These are phyloP conservation scores for Heliocidaris erythrogramma DNA, from an alignment of 35 echinoderm and acorn worm genomes.

Conservation along the genomic window DNA sequence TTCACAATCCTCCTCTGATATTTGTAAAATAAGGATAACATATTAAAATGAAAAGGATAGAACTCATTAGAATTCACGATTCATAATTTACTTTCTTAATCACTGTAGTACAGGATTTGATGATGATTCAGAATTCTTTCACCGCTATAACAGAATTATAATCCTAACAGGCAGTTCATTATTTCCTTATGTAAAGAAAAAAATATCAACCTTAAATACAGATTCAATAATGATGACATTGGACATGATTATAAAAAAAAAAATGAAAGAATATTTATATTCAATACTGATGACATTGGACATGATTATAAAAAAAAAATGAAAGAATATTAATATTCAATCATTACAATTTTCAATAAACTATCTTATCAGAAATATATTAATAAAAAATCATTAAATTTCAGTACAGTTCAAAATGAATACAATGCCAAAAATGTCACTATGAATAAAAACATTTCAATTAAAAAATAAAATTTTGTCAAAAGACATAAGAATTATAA, in stretches of 20 bases:
- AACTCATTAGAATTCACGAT: too few species aligned
- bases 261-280: background rate
- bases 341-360: background rate
- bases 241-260: background rate
- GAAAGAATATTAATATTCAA: background rate
- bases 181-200: background rate
- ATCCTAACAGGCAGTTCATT: background rate
- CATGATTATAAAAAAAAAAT: conserved; percentile 5
- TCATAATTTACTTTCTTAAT: background rate
- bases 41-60: too few species aligned
- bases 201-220: background rate
- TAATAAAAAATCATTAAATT: background rate
- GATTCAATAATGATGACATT: background rate
- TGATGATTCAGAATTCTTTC: background rate
- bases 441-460: background rate
- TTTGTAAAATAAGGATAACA: too few species aligned
- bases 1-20: too few species aligned
- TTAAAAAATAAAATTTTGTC: background rate
- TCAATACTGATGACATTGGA: background rate
- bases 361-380: background rate
- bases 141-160: background rate
- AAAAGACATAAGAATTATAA: conserved; percentile 4
- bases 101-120: background rate
- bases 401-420: conserved; percentile 5
- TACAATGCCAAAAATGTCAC: background rate